Percentiles rank a stretch among this genome's conserved stretches.
Evolutionary conservation across 1,140 invertebrate genomes (phyloP).

Genomic region (Pogonomyrmex barbatus): DNA sequence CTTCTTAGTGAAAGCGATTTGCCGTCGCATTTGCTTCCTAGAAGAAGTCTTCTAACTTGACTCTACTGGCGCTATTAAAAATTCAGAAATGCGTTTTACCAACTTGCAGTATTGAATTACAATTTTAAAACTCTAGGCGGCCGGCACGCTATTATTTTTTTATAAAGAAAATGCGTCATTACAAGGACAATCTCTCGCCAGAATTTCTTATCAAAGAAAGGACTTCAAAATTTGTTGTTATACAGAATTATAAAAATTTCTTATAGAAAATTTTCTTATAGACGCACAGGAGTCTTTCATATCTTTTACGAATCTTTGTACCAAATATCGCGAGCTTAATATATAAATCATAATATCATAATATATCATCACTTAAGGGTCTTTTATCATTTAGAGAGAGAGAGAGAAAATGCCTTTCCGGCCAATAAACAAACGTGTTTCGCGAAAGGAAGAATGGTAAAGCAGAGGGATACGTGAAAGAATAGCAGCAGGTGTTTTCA

Average conservation of each 20-base stretch:
- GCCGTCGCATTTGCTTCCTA: not conserved
- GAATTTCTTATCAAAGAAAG: not conserved
- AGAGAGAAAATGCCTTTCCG: constrained; percentile 45
- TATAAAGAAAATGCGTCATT: not conserved
- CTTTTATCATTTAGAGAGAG: constrained; percentile 42
- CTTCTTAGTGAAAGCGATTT: constrained; percentile 44
- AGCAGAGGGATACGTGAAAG: constrained; percentile 18
- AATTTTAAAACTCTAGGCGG: not conserved
- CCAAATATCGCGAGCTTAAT: constrained; percentile 52
- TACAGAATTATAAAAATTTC: not conserved
- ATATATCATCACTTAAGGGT: constrained; percentile 2
- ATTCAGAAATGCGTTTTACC: not conserved
- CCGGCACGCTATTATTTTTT: constrained; percentile 1
- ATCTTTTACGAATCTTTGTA: constrained; percentile 3
- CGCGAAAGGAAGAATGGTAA: constrained; percentile 9
- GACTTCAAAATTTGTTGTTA: not conserved
- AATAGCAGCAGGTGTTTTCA: constrained; percentile 20
- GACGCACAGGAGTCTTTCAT: not conserved
- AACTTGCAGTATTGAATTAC: constrained; percentile 18
- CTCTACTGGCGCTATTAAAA: constrained; percentile 16
- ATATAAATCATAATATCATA: not conserved
- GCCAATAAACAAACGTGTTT: not conserved
- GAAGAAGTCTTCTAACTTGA: constrained; percentile 19
- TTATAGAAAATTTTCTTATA: too few species aligned
- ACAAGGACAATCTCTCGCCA: not conserved